phyloP scores from a whole-genome alignment of 1,140 invertebrate species.

The Drosophila pseudoananassae region DNA sequence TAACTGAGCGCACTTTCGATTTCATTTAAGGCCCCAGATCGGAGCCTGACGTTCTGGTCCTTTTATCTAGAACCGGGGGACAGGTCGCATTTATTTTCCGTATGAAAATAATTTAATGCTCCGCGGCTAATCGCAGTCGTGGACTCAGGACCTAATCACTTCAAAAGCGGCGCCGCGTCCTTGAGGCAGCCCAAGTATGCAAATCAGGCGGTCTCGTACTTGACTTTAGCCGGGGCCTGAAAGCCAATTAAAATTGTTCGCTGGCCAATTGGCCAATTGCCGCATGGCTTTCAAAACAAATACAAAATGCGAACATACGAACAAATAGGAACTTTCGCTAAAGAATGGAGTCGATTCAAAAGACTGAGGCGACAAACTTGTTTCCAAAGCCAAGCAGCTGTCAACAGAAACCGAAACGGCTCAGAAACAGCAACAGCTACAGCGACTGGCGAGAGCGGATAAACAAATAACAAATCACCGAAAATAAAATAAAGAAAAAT shows the following conservation, averaged over 20 bases:
- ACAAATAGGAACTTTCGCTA: slow-evolving; percentile 74
- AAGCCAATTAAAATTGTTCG: slow-evolving; percentile 71
- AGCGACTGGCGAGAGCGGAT: slow-evolving; percentile 27
- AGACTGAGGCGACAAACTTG: slow-evolving; percentile 78
- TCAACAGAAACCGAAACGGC: slow-evolving; percentile 48
- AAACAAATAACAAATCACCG: slow-evolving; percentile 50
- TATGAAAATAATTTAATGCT: slow-evolving; percentile 78
- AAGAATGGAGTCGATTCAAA: slow-evolving; percentile 70
- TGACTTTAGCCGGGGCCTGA: slow-evolving; percentile 20
- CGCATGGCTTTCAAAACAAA: slow-evolving; percentile 47
- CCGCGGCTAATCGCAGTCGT: slow-evolving; percentile 33
- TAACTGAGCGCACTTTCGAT: slow-evolving; percentile 77
- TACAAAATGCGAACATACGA: slow-evolving; percentile 64
- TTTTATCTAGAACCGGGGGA: slow-evolving; percentile 58
- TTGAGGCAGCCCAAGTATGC: slow-evolving; percentile 67
- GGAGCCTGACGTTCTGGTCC: slow-evolving; percentile 17
- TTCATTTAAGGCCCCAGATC: slow-evolving; percentile 57
- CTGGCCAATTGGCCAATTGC: slow-evolving; percentile 17
- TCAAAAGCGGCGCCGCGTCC: slow-evolving; percentile 71
- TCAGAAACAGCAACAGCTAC: slow-evolving; percentile 25
- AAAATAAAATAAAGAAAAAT: slow-evolving; percentile 31
- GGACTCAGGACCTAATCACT: slow-evolving; percentile 49
- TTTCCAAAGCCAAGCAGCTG: slow-evolving; percentile 65
- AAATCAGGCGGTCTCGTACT: slow-evolving; percentile 57
- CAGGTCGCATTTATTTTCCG: slow-evolving; percentile 64